A percentile compares a stretch with the other conserved stretches of the same genome.
Conservation (phyloP, 2,888 invertebrate species). For the Caenorhabditis imperialis region DNA sequence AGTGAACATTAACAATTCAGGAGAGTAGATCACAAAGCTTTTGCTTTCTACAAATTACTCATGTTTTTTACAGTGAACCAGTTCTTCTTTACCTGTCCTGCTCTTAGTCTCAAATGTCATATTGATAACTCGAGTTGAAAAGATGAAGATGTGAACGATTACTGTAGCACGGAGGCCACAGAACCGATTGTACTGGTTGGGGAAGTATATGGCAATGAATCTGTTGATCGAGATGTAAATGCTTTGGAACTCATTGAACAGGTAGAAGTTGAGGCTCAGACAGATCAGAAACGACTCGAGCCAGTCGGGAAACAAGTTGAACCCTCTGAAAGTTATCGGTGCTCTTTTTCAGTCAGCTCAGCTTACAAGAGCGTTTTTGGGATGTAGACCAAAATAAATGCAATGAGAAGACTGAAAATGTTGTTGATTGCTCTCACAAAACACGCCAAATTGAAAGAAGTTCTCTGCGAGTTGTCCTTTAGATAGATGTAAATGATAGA, state of each 20-base stretch:
- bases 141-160: not conserved
- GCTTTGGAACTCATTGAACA: slow-evolving; percentile 38
- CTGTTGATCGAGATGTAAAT: slow-evolving; percentile 33
- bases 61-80: not conserved
- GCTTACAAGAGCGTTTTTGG: slow-evolving; percentile 11
- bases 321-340: too few species aligned
- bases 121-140: slow-evolving; percentile 2
- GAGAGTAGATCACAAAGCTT: slow-evolving; percentile 8
- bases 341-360: not conserved
- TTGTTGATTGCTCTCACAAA: slow-evolving; percentile 11
- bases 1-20: slow-evolving; percentile 24
- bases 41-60: not conserved
- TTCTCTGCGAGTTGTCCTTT: not conserved
- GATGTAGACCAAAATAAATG: slow-evolving; percentile 21
- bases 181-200: slow-evolving; percentile 10
- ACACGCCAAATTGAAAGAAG: slow-evolving; percentile 14
- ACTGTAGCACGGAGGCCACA: slow-evolving; percentile 11
- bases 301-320: too few species aligned
- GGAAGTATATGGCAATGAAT: slow-evolving; percentile 10
- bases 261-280: slow-evolving; percentile 18
- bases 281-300: slow-evolving; percentile 16
- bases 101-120: slow-evolving; percentile 6
- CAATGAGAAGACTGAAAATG: slow-evolving; percentile 1
- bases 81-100: slow-evolving; percentile 6
- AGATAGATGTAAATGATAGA: slow-evolving; percentile 12